Percentiles rank a stretch among this genome's conserved stretches.
These are phyloP conservation scores for Pardosa pseudoannulata DNA, from an alignment of 2,888 invertebrate species.

Conservation along the genomic window DNA sequence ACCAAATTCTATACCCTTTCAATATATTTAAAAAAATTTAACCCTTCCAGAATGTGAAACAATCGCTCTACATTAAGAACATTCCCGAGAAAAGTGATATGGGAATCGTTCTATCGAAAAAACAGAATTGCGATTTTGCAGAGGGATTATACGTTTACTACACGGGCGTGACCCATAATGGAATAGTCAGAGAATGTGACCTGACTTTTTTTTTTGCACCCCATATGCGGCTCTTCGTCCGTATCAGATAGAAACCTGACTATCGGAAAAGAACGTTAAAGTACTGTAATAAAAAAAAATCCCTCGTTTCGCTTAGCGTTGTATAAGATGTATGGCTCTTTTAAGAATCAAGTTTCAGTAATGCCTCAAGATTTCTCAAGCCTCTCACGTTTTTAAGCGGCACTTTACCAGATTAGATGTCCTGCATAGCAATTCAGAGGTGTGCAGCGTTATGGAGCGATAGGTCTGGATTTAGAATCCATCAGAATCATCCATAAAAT, in stretches of 20 bases:
- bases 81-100: too few relatives aligned
- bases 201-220: too few relatives aligned
- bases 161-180: neutral
- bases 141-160: neutral
- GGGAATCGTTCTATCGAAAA: too few relatives aligned
- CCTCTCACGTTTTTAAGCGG: conserved; percentile 15
- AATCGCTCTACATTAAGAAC: too few relatives aligned
- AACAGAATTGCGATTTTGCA: neutral
- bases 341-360: neutral
- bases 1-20: too few relatives aligned
- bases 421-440: neutral
- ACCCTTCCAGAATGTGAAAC: too few relatives aligned
- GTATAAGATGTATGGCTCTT: neutral
- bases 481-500: neutral
- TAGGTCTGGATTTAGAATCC: neutral
- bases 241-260: neutral
- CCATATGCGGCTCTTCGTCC: neutral
- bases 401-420: conserved; percentile 11
- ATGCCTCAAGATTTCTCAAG: neutral
- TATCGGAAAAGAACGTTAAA: too few relatives aligned
- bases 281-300: neutral
- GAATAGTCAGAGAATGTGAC: neutral
- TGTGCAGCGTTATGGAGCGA: neutral
- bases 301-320: neutral
- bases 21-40: too few relatives aligned